A percentile compares a stretch with the other conserved stretches of the same genome.
These are phyloP conservation scores for Meda fulgida DNA, from an alignment of 2,797 vertebrate species.

Conservation along the genomic window DNA sequence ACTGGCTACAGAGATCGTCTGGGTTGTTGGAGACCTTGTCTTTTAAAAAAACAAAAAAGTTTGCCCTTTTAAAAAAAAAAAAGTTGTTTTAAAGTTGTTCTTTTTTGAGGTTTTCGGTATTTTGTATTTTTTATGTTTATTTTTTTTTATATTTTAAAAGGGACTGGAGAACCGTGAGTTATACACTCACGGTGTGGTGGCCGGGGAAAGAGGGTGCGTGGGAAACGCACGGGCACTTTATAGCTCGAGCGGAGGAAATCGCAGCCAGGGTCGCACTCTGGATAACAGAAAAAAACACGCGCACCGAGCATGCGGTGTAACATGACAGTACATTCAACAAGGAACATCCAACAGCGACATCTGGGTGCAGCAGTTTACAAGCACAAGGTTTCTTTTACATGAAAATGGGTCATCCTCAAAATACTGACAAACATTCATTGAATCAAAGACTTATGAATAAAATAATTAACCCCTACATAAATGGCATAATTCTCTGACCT, in stretches of 20 bases:
- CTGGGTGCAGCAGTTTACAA: slow-evolving; percentile 64
- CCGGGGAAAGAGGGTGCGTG: slow-evolving; percentile 81
- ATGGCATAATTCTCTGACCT: not conserved
- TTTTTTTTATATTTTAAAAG: slow-evolving; percentile 74
- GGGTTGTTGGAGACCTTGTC: slow-evolving; percentile 65
- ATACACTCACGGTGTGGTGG: slow-evolving; percentile 83
- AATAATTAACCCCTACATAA: not conserved
- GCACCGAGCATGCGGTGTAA: slow-evolving; percentile 67
- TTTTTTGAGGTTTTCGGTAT: slow-evolving; percentile 78
- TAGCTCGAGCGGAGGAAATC: slow-evolving; percentile 78
- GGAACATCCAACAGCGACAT: slow-evolving; percentile 78
- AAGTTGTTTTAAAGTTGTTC: slow-evolving; percentile 59
- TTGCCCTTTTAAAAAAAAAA: slow-evolving; percentile 60
- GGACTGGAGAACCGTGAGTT: slow-evolving; percentile 81
- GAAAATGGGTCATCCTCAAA: not conserved
- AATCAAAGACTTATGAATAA: not conserved
- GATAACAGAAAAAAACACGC: slow-evolving; percentile 42
- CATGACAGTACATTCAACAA: slow-evolving; percentile 66
- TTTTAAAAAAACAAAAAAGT: slow-evolving; percentile 47
- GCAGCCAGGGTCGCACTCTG: slow-evolving; percentile 74
- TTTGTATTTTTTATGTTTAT: slow-evolving; percentile 78
- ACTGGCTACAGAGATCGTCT: slow-evolving; percentile 64
- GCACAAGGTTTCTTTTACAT: not conserved
- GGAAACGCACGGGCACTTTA: slow-evolving; percentile 78
- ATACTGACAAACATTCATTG: not conserved